Percentiles rank a stretch among this genome's conserved stretches.
These are phyloP conservation scores for Mya arenaria DNA, from an alignment of 1,140 invertebrate genomes.

Conservation along the genomic window DNA sequence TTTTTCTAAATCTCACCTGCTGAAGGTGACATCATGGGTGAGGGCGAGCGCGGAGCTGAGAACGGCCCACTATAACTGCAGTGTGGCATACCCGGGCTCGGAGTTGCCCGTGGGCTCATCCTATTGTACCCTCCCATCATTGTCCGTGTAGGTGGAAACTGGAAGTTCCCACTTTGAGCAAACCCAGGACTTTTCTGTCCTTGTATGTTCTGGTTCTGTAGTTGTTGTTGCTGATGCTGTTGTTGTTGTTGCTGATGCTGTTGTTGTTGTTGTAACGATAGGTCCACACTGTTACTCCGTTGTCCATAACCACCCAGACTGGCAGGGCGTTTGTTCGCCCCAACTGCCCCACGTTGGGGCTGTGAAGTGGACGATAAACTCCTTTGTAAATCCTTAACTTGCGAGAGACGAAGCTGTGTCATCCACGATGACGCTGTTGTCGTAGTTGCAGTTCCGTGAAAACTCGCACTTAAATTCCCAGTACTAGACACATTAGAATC, in stretches of 20 bases:
- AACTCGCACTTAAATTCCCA: not conserved
- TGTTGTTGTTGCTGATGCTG: conserved; percentile 49
- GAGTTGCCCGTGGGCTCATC: conserved; percentile 66
- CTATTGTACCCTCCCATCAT: conserved; percentile 65
- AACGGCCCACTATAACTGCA: too few species aligned
- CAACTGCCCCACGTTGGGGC: not conserved
- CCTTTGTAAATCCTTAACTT: conserved; percentile 15
- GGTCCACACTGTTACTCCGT: conserved; percentile 47
- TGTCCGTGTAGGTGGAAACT: conserved; percentile 55
- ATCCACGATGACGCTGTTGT: conserved; percentile 11
- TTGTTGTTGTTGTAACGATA: too few species aligned
- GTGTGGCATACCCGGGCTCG: not conserved
- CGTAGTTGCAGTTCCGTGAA: conserved; percentile 50
- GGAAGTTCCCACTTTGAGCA: conserved; percentile 57
- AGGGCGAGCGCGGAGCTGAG: conserved; percentile 56
- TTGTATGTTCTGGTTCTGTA: conserved; percentile 31
- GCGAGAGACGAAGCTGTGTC: not conserved
- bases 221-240: conserved; percentile 46
- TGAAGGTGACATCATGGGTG: conserved; percentile 67
- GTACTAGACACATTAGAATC: conserved; percentile 38
- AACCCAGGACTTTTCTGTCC: conserved; percentile 72
- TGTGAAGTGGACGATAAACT: conserved; percentile 36
- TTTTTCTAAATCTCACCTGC: conserved; percentile 51
- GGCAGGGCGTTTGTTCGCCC: conserved; percentile 18
- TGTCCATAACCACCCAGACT: not conserved